Conservation (phyloP, 2,888 invertebrate genomes). For the Sepiola atlantica region DNA sequence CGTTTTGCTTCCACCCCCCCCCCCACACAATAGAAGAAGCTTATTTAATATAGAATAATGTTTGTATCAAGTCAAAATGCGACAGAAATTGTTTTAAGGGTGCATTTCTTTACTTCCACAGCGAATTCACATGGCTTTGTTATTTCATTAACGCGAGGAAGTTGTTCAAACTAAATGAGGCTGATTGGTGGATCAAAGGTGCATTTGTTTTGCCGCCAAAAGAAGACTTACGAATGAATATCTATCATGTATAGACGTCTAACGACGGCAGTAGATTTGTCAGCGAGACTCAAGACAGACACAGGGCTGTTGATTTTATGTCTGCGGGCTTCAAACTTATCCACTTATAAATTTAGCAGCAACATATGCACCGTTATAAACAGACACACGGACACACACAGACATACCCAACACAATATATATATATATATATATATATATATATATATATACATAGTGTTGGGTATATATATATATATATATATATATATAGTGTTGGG, state of each 20-base stretch:
- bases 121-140: not conserved
- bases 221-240: not conserved
- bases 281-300: not conserved
- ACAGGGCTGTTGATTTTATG: not conserved
- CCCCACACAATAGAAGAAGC: constrained; percentile 32
- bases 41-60: not conserved
- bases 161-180: not conserved
- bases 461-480: too few species aligned
- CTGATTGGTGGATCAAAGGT: not conserved
- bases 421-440: too few species aligned
- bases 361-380: too few species aligned
- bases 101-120: constrained; percentile 11
- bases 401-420: too few species aligned
- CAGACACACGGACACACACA: too few species aligned
- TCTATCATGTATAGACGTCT: not conserved
- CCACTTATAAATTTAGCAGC: too few species aligned
- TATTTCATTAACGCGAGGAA: constrained; percentile 15
- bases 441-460: too few species aligned
- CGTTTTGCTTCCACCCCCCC: not conserved
- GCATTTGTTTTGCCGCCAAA: not conserved
- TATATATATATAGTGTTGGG: too few species aligned
- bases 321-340: too few species aligned
- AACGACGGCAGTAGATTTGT: too few species aligned
- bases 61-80: constrained; percentile 15
- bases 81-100: not conserved